Percentiles rank a stretch among this genome's conserved stretches.
These are phyloP conservation scores for Etheostoma spectabile DNA, from an alignment of 2,113 vertebrate species.

Conservation along the genomic window DNA sequence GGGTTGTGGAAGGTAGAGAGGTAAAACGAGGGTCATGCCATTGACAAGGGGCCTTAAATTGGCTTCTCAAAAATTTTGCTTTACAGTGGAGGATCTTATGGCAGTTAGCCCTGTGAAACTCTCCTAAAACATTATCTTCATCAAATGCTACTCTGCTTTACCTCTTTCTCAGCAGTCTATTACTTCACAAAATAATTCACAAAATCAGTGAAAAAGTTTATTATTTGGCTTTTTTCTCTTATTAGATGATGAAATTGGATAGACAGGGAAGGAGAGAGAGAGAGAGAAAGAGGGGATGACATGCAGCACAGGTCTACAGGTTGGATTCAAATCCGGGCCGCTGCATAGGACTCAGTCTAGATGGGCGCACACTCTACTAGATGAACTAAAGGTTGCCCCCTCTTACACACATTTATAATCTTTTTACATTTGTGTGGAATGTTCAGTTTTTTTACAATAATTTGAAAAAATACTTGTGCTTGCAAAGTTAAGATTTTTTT, in stretches of 20 bases:
- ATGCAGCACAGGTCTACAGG: no score
- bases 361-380: no score
- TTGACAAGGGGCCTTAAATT: slow-evolving; percentile 55
- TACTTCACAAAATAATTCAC: no score
- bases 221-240: no score
- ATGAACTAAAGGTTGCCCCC: no score
- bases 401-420: neutral
- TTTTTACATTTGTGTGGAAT: slow-evolving; percentile 46
- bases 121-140: slow-evolving; percentile 71
- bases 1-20: slow-evolving; percentile 17
- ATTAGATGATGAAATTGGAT: no score
- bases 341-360: no score
- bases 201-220: slow-evolving; percentile 10
- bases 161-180: slow-evolving; percentile 39
- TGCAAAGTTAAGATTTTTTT: slow-evolving; percentile 41
- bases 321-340: no score
- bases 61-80: slow-evolving; percentile 32
- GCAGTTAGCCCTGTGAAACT: slow-evolving; percentile 45
- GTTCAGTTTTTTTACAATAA: slow-evolving; percentile 41
- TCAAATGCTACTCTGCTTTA: slow-evolving; percentile 49
- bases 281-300: no score
- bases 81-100: slow-evolving; percentile 26
- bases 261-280: no score
- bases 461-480: slow-evolving; percentile 35
- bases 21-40: slow-evolving; percentile 67